Evolutionary conservation across 2,888 invertebrate species (phyloP), one percentile per base, ranked within the genome.

Genomic region (Eupithecia tripunctaria): DNA sequence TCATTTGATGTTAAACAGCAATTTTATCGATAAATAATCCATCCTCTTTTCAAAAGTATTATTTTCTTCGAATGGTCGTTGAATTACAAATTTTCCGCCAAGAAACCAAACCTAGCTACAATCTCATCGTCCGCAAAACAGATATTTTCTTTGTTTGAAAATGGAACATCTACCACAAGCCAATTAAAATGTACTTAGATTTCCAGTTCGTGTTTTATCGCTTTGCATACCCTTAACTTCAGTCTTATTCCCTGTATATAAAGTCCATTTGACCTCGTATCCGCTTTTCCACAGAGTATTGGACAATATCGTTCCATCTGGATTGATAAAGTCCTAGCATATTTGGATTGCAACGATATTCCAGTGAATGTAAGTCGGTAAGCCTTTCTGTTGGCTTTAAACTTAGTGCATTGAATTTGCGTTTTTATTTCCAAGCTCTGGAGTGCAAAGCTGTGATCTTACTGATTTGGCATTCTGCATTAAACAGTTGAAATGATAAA

Each of bases 261-360:
- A 71, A 72, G 69, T 69, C 56, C 14, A 36, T 63, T 71, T 67
- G 71, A 71, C 67, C 63, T 56, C 63, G 63, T 71, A 76, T 67
- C 66, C 29, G 69, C 68, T 43, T 67, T 72, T 32, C 75, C 67
- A 25, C 38, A 62, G 68, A 71, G 73, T 69, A 73, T 73, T 70
- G 68, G 71, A 76, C 73, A 76, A 73, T 76, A 73, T 76, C 66
- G 56, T 71, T 68, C 68, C 65, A 76, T 71, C 68, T 69, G 71
- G 68, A 76, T 73, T 68, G 70, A 75, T 68, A 71, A 72, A 75
- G 72, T 75, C 67, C 69, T 56, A 71, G 68, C 56, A 76, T 68
- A 76, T 73, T 71, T 67, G 64, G 59, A 73, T 71, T 67, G 69
- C 67, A 67, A 43, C 43, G 71, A 73, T 75, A 71, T 68, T 76